A percentile compares a stretch with the other conserved stretches of the same genome.
Evolutionary conservation across 2,797 vertebrate species (phyloP).

Genomic region (Paratrypauchen microcephalus): DNA sequence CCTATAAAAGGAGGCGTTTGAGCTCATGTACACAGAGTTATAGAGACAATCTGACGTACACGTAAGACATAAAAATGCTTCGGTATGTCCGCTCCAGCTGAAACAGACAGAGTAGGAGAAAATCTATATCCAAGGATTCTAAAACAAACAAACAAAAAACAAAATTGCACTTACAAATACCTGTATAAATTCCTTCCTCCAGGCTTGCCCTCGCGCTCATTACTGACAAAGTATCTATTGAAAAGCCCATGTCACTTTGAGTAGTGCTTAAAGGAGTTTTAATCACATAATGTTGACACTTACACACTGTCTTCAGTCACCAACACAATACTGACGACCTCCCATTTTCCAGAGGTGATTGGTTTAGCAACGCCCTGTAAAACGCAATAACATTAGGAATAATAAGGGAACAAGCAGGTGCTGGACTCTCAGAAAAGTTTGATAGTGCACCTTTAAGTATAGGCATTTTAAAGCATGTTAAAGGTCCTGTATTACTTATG

Average conservation of each 20-base stretch:
- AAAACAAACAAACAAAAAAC: background rate
- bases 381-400: too few relatives aligned
- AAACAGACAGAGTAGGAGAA: conserved; percentile 4
- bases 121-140: background rate
- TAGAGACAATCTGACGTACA: conserved; percentile 86
- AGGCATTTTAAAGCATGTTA: too few relatives aligned
- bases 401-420: too few relatives aligned
- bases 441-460: too few relatives aligned
- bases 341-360: conserved; percentile 87
- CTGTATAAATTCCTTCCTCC: conserved; percentile 92
- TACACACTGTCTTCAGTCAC: conserved; percentile 82
- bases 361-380: conserved; percentile 64
- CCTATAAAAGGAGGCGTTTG: conserved; percentile 81
- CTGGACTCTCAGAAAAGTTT: too few relatives aligned
- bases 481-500: too few relatives aligned
- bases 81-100: conserved; percentile 21
- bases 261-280: background rate
- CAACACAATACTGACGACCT: conserved; percentile 87
- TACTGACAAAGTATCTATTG: conserved; percentile 90
- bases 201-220: conserved; percentile 77
- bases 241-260: conserved; percentile 7
- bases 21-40: conserved; percentile 88
- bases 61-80: conserved; percentile 77
- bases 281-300: conserved; percentile 38
- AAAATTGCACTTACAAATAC: conserved; percentile 63